Conservation (phyloP, 2,888 invertebrate species). For the Stenotaenia linearis region DNA sequence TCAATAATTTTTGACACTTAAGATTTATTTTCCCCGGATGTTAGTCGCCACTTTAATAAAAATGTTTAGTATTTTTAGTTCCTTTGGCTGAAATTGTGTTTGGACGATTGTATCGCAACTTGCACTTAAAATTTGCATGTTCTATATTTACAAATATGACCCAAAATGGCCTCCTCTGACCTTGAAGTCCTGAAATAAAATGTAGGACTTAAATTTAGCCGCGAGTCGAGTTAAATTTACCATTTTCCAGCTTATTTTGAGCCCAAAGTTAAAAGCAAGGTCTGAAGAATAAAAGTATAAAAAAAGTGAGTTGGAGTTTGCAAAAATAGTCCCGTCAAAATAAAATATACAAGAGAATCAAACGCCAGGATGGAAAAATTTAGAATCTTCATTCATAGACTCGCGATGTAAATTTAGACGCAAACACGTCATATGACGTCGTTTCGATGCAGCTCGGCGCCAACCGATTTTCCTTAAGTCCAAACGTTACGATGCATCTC, state of each 20-base stretch:
- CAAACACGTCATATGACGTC: neutral
- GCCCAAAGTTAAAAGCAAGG: neutral
- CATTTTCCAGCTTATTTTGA: neutral
- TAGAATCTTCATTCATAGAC: neutral
- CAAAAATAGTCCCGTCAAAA: neutral
- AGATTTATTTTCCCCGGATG: too few species aligned
- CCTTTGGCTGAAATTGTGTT: too few species aligned
- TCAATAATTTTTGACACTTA: too few species aligned
- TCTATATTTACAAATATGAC: neutral
- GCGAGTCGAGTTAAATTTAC: neutral
- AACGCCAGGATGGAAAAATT: neutral
- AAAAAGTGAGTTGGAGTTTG: neutral
- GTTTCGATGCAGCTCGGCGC: neutral
- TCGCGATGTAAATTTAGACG: neutral
- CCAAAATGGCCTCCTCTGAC: constrained; percentile 9
- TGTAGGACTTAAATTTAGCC: neutral
- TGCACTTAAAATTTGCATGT: neutral
- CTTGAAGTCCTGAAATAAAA: constrained; percentile 9
- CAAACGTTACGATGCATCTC: neutral
- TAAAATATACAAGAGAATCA: neutral
- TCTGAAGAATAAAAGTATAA: neutral
- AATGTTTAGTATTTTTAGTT: too few species aligned
- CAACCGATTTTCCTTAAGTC: neutral
- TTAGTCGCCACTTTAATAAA: too few species aligned
- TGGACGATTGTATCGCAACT: too few species aligned